Conservation (phyloP, 37 sponge, comb jelly and placozoan species). For the Chondrosia reniformis region DNA sequence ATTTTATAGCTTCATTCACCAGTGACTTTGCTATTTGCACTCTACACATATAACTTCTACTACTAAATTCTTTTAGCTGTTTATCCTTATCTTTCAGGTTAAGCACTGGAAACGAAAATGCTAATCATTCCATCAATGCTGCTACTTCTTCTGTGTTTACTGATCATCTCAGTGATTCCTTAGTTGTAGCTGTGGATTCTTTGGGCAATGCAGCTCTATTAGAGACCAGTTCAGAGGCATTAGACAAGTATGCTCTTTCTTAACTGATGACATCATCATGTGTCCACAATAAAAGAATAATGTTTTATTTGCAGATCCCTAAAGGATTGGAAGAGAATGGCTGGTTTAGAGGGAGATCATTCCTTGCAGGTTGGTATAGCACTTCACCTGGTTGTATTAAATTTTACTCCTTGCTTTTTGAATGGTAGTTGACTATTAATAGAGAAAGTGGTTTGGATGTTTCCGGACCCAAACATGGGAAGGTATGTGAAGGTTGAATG, state of each 20-base stretch:
- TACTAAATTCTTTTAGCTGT: too few species aligned
- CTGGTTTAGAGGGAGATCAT: conserved; percentile 33
- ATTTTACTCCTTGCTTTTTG: neutral
- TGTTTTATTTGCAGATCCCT: conserved; percentile 62
- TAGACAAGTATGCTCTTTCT: conserved; percentile 41
- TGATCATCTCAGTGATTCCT: neutral
- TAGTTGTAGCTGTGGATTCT: conserved; percentile 43
- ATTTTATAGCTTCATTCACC: too few species aligned
- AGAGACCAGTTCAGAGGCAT: conserved; percentile 36
- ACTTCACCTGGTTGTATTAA: neutral
- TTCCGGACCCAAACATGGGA: conserved; percentile 84
- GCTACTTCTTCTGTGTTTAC: too few species aligned
- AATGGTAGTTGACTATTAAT: conserved; percentile 21
- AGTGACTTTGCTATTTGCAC: too few species aligned
- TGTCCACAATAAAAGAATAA: too few species aligned
- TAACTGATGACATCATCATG: too few species aligned
- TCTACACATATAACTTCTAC: too few species aligned
- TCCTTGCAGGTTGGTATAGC: conserved; percentile 10
- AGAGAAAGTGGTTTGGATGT: conserved; percentile 63
- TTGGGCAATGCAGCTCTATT: conserved; percentile 40
- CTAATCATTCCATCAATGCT: too few species aligned
- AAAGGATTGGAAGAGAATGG: conserved; percentile 58
- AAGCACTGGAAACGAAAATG: too few species aligned
- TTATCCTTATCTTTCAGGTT: too few species aligned
- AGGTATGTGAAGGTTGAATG: conserved; percentile 20